phyloP scores from a whole-genome alignment of 92 coral and sea anemone genomes.

The Zoanthus sociatus region DNA sequence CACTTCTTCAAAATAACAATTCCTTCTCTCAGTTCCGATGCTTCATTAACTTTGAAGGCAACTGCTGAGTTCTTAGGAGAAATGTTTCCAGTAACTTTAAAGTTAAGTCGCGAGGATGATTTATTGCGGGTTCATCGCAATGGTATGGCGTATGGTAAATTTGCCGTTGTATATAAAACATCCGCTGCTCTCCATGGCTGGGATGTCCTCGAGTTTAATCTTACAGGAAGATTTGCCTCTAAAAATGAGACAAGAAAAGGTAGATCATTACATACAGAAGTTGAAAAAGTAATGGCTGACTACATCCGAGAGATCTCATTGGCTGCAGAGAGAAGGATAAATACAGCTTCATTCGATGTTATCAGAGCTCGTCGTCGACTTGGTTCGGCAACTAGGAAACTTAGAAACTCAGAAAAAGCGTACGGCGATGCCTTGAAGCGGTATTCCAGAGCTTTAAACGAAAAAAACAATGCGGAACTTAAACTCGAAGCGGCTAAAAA shows the following conservation, averaged over 20 bases:
- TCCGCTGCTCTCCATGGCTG: conserved; percentile 50
- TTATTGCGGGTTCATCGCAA: conserved; percentile 31
- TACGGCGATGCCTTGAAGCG: conserved; percentile 7
- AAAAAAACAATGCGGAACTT: conserved; percentile 32
- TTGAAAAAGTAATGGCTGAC: conserved; percentile 52
- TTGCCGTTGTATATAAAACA: conserved; percentile 52
- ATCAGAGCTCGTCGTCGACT: conserved; percentile 29
- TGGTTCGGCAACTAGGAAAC: conserved; percentile 10
- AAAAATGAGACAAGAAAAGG: background rate
- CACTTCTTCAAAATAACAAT: conserved; percentile 22
- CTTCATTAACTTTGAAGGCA: conserved; percentile 20
- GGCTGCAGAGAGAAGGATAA: conserved; percentile 16
- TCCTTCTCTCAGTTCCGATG: conserved; percentile 20
- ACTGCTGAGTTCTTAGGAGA: conserved; percentile 54
- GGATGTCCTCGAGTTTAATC: conserved; percentile 57
- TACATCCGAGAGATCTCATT: conserved; percentile 43
- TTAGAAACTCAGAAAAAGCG: conserved; percentile 6
- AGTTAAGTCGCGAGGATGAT: conserved; percentile 10
- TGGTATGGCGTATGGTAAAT: conserved; percentile 44
- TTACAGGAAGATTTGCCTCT: conserved; percentile 50
- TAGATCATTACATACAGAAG: conserved; percentile 33
- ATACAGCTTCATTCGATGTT: conserved; percentile 8
- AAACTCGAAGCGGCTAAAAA: conserved; percentile 33
- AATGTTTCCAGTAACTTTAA: conserved; percentile 35
- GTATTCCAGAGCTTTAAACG: conserved; percentile 36